A percentile compares a stretch with the other conserved stretches of the same genome.
phyloP scores from a whole-genome alignment of 1,140 invertebrate genomes.

The Laupala kohalensis region DNA sequence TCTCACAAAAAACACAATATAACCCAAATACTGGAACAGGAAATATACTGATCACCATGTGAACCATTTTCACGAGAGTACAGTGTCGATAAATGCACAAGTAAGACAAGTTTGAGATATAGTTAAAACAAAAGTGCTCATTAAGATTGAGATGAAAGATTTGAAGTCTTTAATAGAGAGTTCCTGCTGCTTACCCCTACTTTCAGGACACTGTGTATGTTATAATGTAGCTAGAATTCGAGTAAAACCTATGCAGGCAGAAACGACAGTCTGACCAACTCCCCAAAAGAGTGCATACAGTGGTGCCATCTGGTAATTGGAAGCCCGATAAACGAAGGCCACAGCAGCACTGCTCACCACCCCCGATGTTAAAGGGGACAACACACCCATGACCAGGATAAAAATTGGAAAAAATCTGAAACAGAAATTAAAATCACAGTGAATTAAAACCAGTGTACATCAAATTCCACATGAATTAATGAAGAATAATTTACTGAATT shows the following conservation, averaged over 20 bases:
- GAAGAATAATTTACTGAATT: no score
- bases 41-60: neutral
- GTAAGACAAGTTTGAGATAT: neutral
- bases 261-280: slow-evolving; percentile 78
- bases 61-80: neutral
- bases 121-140: neutral
- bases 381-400: slow-evolving; percentile 75
- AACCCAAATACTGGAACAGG: no score
- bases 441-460: no score
- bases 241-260: slow-evolving; percentile 79
- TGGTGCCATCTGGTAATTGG: slow-evolving; percentile 74
- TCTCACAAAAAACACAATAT: no score
- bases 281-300: slow-evolving; percentile 88
- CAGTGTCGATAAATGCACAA: neutral
- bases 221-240: slow-evolving; percentile 84
- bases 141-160: neutral
- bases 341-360: slow-evolving; percentile 84
- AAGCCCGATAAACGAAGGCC: slow-evolving; percentile 82
- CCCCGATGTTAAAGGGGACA: slow-evolving; percentile 73
- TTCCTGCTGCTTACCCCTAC: neutral
- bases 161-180: no score
- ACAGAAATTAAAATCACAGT: slow-evolving; percentile 11
- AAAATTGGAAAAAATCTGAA: slow-evolving; percentile 70
- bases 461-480: no score
- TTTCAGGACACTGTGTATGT: slow-evolving; percentile 20